Base-by-base conservation (phyloP, 2,888 invertebrate species). In the Machimus atricapillus region DNA sequence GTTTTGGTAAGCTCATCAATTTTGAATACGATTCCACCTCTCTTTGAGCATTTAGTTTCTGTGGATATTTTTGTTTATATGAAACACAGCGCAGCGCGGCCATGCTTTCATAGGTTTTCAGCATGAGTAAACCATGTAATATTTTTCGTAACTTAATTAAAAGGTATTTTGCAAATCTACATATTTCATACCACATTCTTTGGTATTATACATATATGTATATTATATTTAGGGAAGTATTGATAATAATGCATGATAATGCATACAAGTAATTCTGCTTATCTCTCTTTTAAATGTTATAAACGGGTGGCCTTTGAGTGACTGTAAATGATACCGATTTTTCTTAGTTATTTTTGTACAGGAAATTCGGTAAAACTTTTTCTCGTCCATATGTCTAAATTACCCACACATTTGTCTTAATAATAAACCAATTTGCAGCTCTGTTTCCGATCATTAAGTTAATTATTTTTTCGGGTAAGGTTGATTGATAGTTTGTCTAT, bases 341-440 rank as follows among this genome's bases (percentile, higher is more conserved):
- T 12, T 2, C 52, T 52, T 7, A 52, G 52, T 52, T 16, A 19
- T n/a, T 52, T n/a, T 8, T 7, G n/a, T n/a, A n/a, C 4, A 8
- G 16, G 14, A 5, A 23, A 23, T 0, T 19, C 58, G n/a, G 8
- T 58, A 58, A 7, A 66, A 1, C 8, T 56, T n/a, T 3, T 66
- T 0, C 66, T 58, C 27, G 27, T 23, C 23, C 0, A 66, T 27
- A 40, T 37, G 77, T 27, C 31, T 37, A 83, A 66, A 73, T 37
- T 34, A 76, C 16, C 7, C 7, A 2, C 52, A 83, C 52, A 77
- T 87, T 87, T 66, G 66, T 82, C 58, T 82, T 82, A 9, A 82
- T 82, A 82, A 40, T 58, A 82, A 82, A 8, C 37, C 58, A 82
- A 82, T 82, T 82, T 82, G 79, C 52, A 23, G 58, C 37, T 34